Conservation (phyloP, 2,888 invertebrate species). For the Papilio gigon region DNA sequence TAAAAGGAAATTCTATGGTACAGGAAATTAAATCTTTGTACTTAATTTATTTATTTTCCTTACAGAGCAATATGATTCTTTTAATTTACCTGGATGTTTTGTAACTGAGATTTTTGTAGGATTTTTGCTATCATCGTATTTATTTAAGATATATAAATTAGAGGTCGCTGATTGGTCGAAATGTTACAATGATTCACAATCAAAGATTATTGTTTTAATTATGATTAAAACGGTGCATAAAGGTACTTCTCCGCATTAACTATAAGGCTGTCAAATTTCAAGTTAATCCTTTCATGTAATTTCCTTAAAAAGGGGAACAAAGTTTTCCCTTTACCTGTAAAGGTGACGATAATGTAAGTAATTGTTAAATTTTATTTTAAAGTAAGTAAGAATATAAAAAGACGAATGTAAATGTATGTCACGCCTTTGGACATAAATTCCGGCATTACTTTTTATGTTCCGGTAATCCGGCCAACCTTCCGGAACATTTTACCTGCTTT, state of each 20-base stretch:
- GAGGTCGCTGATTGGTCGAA: too few relatives aligned
- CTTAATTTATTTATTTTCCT: neutral
- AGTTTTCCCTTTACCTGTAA: too few relatives aligned
- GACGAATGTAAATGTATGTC: slow-evolving; percentile 27
- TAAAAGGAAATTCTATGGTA: neutral
- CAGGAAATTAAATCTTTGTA: neutral
- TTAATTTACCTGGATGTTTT: neutral
- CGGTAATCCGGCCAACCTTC: slow-evolving; percentile 31
- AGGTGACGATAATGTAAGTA: slow-evolving; percentile 7
- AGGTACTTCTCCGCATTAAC: too few relatives aligned
- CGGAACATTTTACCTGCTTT: slow-evolving; percentile 32
- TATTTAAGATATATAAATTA: too few relatives aligned
- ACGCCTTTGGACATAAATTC: slow-evolving; percentile 31
- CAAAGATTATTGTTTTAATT: too few relatives aligned
- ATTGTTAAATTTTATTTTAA: neutral
- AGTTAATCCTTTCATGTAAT: too few relatives aligned
- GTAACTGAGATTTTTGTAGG: neutral
- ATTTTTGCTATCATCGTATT: neutral
- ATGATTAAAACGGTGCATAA: too few relatives aligned
- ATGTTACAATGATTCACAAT: too few relatives aligned
- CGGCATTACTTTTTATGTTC: slow-evolving; percentile 36
- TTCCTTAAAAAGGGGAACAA: too few relatives aligned
- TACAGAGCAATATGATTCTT: neutral
- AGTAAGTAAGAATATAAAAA: neutral
- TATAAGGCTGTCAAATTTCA: too few relatives aligned